A percentile compares a stretch with the other conserved stretches of the same genome.
Conservation (phyloP, 1,140 invertebrate genomes). For the Cotesia typhae region DNA sequence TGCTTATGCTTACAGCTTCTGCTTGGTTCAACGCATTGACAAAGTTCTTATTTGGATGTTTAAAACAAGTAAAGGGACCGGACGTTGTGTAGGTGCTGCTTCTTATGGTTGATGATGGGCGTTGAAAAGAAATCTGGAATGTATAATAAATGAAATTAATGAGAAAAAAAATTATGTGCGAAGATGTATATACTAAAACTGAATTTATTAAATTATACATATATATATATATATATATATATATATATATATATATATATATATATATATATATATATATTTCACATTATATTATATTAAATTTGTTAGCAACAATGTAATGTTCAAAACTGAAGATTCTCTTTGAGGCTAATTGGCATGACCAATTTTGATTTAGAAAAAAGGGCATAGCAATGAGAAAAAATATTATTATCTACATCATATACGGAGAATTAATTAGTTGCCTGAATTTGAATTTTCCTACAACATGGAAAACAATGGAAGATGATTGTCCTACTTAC, state of each 20-base stretch:
- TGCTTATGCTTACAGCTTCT: neutral
- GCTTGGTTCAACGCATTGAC: neutral
- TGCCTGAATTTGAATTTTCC: slow-evolving; percentile 37
- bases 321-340: too few relatives aligned
- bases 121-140: slow-evolving; percentile 4
- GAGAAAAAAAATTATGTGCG: too few relatives aligned
- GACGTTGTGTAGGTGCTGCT: slow-evolving; percentile 12
- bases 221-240: neutral
- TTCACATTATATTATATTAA: neutral
- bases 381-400: slow-evolving; percentile 34
- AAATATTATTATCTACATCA: slow-evolving; percentile 5
- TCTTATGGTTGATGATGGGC: slow-evolving; percentile 11
- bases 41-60: slow-evolving; percentile 27
- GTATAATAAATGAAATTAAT: neutral
- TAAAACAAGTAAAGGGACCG: slow-evolving; percentile 1
- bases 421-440: slow-evolving; percentile 40
- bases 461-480: slow-evolving; percentile 43
- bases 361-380: slow-evolving; percentile 40
- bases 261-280: neutral
- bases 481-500: slow-evolving; percentile 48
- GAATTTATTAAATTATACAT: slow-evolving; percentile 3
- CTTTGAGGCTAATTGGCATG: slow-evolving; percentile 28
- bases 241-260: neutral
- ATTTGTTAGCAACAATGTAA: neutral
- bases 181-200: too few relatives aligned